Evolutionary conservation across 1,140 invertebrate species (phyloP).

Genomic region (Drosophila rhopaloa): DNA sequence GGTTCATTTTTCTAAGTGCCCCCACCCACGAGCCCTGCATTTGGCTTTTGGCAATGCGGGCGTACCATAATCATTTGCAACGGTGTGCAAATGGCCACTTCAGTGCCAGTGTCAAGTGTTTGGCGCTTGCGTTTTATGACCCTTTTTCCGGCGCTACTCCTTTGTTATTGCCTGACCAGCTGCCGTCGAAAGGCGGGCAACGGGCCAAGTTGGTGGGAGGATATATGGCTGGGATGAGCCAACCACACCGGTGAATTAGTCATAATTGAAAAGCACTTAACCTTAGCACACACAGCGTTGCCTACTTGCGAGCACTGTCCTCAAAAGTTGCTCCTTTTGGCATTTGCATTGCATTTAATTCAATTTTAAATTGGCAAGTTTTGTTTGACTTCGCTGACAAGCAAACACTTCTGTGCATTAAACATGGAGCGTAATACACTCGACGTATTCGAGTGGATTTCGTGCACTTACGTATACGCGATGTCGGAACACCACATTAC

Average conservation of each 20-base stretch:
- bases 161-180: slow-evolving; percentile 40
- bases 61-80: slow-evolving; percentile 66
- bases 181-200: slow-evolving; percentile 44
- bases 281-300: slow-evolving; percentile 36
- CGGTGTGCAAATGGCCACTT: slow-evolving; percentile 75
- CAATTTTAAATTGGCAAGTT: slow-evolving; percentile 48
- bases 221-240: slow-evolving; percentile 15
- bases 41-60: slow-evolving; percentile 65
- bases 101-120: slow-evolving; percentile 70
- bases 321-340: slow-evolving; percentile 20
- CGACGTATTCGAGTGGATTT: slow-evolving; percentile 16
- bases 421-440: slow-evolving; percentile 21
- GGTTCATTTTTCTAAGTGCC: slow-evolving; percentile 1
- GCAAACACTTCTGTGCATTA: slow-evolving; percentile 35
- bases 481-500: slow-evolving; percentile 9
- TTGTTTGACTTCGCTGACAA: slow-evolving; percentile 35
- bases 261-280: slow-evolving; percentile 74
- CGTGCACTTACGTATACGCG: slow-evolving; percentile 48
- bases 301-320: slow-evolving; percentile 38
- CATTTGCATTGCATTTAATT: slow-evolving; percentile 48
- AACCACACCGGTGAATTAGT: slow-evolving; percentile 59
- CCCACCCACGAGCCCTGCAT: neutral
- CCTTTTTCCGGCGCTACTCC: slow-evolving; percentile 16
- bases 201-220: slow-evolving; percentile 40
- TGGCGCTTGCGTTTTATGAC: slow-evolving; percentile 65